phyloP scores from a whole-genome alignment of 1,140 invertebrate species.

The Temnothorax nylanderi region DNA sequence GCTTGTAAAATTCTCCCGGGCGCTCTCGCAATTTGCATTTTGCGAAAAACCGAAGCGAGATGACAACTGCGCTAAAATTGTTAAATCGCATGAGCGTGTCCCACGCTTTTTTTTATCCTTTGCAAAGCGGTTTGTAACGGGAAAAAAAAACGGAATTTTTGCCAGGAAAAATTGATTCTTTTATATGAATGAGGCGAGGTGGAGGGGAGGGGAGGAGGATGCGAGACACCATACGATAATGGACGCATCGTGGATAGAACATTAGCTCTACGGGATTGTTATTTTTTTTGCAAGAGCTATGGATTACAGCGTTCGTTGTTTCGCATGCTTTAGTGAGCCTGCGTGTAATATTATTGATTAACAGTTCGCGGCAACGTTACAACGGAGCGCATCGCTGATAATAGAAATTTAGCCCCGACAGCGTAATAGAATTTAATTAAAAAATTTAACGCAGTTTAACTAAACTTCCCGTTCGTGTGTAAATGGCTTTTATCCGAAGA shows the following conservation, averaged over 20 bases:
- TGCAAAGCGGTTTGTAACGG: conserved; percentile 36
- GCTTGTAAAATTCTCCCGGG: conserved; percentile 62
- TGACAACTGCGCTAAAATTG: conserved; percentile 62
- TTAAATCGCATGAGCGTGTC: conserved; percentile 59
- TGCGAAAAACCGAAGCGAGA: conserved; percentile 61
- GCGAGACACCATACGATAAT: conserved; percentile 31
- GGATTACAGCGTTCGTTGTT: conserved; percentile 36
- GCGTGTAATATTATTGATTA: conserved; percentile 56
- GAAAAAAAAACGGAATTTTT: conserved; percentile 35
- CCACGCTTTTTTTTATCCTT: conserved; percentile 30
- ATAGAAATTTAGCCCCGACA: conserved; percentile 36
- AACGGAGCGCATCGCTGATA: conserved; percentile 42
- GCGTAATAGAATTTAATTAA: conserved; percentile 60
- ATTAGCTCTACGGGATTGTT: conserved; percentile 44
- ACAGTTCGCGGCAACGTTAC: conserved; percentile 29
- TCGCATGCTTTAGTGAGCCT: conserved; percentile 23
- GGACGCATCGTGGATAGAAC: conserved; percentile 26
- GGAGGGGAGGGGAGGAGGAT: not conserved
- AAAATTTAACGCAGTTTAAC: conserved; percentile 34
- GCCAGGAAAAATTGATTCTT: conserved; percentile 53
- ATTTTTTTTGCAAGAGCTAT: conserved; percentile 35
- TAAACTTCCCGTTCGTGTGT: conserved; percentile 24
- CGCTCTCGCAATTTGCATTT: conserved; percentile 60
- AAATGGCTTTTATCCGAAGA: conserved; percentile 5
- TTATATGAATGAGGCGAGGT: conserved; percentile 31